Conservation (phyloP, 2,113 vertebrate genomes). For the Donacobius atricapilla region DNA sequence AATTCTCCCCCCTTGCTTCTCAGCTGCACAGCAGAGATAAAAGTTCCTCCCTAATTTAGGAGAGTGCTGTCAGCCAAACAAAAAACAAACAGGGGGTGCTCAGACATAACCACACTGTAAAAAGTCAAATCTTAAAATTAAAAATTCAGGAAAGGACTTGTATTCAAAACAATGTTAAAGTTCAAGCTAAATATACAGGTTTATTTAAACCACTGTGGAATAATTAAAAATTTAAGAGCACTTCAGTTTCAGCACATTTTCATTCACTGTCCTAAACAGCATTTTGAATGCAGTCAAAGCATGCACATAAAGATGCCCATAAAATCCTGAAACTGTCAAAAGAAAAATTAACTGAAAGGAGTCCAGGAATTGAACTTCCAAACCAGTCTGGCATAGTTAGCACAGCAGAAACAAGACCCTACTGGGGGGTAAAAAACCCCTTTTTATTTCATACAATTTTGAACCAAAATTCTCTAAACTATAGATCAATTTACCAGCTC, state of each 20-base stretch:
- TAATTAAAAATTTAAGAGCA: not conserved
- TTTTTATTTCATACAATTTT: not conserved
- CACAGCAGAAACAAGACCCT: not conserved
- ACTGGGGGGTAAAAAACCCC: not conserved
- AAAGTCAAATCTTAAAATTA: not conserved
- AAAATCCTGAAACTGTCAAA: not conserved
- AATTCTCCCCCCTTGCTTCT: not conserved
- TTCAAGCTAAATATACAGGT: not conserved
- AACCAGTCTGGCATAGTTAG: not conserved
- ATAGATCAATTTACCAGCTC: not conserved
- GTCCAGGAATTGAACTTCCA: not conserved
- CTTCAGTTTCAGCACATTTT: not conserved
- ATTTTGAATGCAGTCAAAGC: not conserved
- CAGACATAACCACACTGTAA: not conserved
- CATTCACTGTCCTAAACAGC: not conserved
- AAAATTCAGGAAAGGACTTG: not conserved
- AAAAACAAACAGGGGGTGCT: not conserved
- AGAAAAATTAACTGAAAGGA: not conserved
- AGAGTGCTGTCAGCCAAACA: not conserved
- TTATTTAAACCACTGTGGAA: not conserved
- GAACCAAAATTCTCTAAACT: not conserved
- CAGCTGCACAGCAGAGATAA: conserved; percentile 28
- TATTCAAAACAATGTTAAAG: not conserved
- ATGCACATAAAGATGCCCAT: not conserved
- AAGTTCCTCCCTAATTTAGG: not conserved